A percentile compares a stretch with the other conserved stretches of the same genome.
Conservation (phyloP, 37 sponge, comb jelly and placozoan species). For the Halisarca cf. caerulea region DNA sequence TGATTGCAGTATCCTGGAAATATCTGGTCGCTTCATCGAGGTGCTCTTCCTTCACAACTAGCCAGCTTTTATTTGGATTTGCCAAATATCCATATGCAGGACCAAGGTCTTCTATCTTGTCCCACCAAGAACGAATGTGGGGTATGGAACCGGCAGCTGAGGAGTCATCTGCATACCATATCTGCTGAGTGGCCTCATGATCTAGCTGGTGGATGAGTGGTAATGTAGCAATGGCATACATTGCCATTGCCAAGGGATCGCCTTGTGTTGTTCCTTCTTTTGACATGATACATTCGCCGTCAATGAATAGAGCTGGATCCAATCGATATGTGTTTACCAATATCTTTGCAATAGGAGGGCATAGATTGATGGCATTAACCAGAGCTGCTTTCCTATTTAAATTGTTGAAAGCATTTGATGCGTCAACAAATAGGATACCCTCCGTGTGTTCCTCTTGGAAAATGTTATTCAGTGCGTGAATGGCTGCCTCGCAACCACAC, state of each 20-base stretch:
- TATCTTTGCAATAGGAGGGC: not conserved
- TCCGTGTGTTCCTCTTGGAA: not conserved
- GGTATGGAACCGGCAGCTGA: too few relatives aligned
- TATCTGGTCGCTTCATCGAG: too few relatives aligned
- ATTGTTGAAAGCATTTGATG: not conserved
- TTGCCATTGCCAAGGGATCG: not conserved
- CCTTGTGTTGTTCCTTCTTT: not conserved
- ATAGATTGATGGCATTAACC: not conserved
- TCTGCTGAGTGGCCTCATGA: not conserved
- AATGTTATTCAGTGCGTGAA: not conserved
- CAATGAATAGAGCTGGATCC: not conserved
- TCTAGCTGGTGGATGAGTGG: not conserved
- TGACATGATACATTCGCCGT: not conserved
- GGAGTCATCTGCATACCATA: conserved; percentile 4
- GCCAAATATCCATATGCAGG: too few relatives aligned
- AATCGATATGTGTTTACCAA: conserved; percentile 10
- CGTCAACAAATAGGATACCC: not conserved
- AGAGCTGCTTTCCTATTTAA: conserved; percentile 1
- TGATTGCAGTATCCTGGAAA: too few relatives aligned
- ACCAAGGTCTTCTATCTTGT: too few relatives aligned
- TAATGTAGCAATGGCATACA: not conserved
- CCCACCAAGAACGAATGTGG: too few relatives aligned
- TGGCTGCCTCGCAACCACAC: not conserved
- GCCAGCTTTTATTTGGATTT: too few relatives aligned
- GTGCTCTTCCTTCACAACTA: too few relatives aligned